phyloP scores from a whole-genome alignment of 1,140 invertebrate species.

The Drosophila lowei region DNA sequence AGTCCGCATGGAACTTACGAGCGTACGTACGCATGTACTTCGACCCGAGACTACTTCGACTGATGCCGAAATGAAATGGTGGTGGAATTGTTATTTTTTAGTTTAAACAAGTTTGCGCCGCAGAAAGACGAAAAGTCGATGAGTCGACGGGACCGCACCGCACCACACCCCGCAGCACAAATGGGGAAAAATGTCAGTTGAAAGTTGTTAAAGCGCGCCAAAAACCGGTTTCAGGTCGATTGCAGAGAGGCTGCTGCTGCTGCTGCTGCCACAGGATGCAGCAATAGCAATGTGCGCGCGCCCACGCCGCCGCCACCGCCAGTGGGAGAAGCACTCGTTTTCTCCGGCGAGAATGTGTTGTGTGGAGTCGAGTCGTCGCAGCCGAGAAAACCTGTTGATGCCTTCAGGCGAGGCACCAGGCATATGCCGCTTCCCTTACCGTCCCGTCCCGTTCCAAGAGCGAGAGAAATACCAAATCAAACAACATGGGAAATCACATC shows the following conservation, averaged over 20 bases:
- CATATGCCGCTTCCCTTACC: conserved; percentile 4
- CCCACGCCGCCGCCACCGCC: conserved; percentile 33
- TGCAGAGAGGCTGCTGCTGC: conserved; percentile 16
- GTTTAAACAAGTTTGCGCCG: conserved; percentile 4
- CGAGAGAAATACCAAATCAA: conserved; percentile 33
- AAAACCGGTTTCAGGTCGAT: conserved; percentile 59
- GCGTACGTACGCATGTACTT: too few species aligned
- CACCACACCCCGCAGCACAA: conserved; percentile 13
- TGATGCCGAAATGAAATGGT: too few species aligned
- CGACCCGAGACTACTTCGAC: too few species aligned
- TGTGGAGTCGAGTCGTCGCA: not conserved
- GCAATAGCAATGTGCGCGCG: conserved; percentile 36
- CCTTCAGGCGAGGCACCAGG: conserved; percentile 8
- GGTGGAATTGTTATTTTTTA: not conserved
- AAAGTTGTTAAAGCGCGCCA: conserved; percentile 58
- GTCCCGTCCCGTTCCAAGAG: too few species aligned
- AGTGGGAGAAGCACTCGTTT: conserved; percentile 13
- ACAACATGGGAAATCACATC: conserved; percentile 23
- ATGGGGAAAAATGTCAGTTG: conserved; percentile 47
- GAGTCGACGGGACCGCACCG: not conserved
- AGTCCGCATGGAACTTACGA: too few species aligned
- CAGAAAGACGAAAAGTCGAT: conserved; percentile 17
- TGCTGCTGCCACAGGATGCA: conserved; percentile 53
- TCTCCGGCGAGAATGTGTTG: conserved; percentile 9
- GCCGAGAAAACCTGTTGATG: conserved; percentile 52